Evolutionary conservation across 2,113 vertebrate species (phyloP), one percentile per base, ranked within the genome.

Genomic region (Centropus unirufus): DNA sequence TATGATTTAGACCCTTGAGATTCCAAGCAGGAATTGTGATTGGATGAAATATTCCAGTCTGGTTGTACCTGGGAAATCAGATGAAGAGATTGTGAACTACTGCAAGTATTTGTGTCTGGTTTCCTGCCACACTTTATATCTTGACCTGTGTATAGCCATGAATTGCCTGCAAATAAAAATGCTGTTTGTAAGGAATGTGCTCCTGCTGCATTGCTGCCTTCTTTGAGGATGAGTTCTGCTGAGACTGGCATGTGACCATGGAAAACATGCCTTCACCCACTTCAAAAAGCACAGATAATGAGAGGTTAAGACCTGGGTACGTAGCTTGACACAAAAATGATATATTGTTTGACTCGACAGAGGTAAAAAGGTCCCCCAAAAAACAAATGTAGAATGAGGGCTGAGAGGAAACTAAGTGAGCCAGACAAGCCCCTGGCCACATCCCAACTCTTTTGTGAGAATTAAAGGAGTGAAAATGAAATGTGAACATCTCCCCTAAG

Each of bases 401-500:
- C 49, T 59, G 29, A 90, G n/a, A 55, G 14, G 46, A 89, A 92
- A 51, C 12, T 39, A 39, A 68, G 57, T 4, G 21, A 82, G 29
- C 18, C 20, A 73, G n/a, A 51, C 27, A 69, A 69, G 6, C 6
- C 36, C 12, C 46, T 66, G 69, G 36, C 5, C 8, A 46, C 22
- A 54, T 32, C 62, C 44, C 4, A 55, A 18, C 9, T 59, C 4
- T n/a, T 68, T 40, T 8, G 5, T 58, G 72, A 54, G 44, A 68
- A 57, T 39, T 14, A 0, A 12, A 86, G 36, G 16, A 77, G 14
- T 68, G 44, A 93, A 89, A 78, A 83, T 30, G 32, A 89, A 84
- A 46, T 1, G 1, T 4, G 7, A 83, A 46, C 1, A 0, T 62
- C 30, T 26, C 2, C 19, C 13, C 16, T 20, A 63, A 44, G 52